These are phyloP conservation scores for Limosa lapponica DNA, from an alignment of 2,797 vertebrate genomes.

Conservation along the genomic window DNA sequence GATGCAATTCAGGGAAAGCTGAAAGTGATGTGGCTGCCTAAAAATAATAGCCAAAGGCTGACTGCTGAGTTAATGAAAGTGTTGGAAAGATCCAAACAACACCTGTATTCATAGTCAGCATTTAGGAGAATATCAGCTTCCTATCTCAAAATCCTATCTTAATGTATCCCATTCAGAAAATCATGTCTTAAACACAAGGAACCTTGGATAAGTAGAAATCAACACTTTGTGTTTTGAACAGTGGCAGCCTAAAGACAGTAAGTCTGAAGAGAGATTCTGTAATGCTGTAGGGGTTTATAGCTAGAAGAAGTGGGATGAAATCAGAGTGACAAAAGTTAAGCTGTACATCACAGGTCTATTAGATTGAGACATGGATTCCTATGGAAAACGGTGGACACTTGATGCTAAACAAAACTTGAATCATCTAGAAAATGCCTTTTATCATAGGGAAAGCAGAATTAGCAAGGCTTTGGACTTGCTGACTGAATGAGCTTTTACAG, in stretches of 20 bases:
- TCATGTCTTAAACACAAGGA: neutral
- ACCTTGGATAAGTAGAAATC: neutral
- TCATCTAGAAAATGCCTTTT: neutral
- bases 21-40: neutral
- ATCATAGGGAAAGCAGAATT: neutral
- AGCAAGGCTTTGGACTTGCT: neutral
- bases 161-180: neutral
- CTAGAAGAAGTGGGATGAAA: neutral
- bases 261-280: neutral
- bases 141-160: neutral
- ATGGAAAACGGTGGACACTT: neutral
- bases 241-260: neutral
- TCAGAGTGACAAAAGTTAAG: neutral
- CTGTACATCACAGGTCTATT: neutral
- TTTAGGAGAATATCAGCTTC: neutral
- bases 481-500: neutral
- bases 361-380: neutral
- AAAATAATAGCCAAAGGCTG: neutral
- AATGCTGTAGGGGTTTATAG: neutral
- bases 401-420: neutral
- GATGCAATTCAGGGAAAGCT: neutral
- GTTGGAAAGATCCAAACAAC: neutral
- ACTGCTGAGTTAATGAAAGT: neutral
- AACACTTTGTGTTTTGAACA: neutral
- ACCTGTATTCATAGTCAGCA: neutral